Conservation (phyloP, 2,797 vertebrate genomes). For the Argya squamiceps region DNA sequence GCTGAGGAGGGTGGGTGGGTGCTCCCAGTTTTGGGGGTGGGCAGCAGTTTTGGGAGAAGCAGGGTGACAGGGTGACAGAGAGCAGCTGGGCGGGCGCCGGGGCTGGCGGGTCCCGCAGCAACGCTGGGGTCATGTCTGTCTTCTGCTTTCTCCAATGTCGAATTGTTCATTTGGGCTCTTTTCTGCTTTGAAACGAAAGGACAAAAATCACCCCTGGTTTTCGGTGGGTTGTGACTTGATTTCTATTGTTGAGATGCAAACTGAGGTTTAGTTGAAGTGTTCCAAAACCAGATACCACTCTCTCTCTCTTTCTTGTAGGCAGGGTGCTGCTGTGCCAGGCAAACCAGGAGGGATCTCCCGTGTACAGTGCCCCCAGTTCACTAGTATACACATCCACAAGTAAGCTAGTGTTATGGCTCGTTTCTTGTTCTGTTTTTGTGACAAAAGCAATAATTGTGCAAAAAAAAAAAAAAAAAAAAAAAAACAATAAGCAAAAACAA, state of each 20-base stretch:
- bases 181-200: background rate
- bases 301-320: conserved; percentile 80
- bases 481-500: no score
- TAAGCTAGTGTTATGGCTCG: conserved; percentile 73
- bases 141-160: background rate
- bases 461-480: no score
- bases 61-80: background rate
- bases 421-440: conserved; percentile 71
- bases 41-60: no score
- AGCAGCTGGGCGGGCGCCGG: background rate
- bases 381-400: conserved; percentile 85
- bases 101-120: rapidly evolving
- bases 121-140: background rate
- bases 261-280: conserved; percentile 44
- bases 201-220: background rate
- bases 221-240: background rate
- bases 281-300: conserved; percentile 71
- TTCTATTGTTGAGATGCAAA: conserved; percentile 15
- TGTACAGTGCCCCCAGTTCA: conserved; percentile 84
- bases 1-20: background rate
- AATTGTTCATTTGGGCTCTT: background rate
- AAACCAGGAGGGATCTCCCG: conserved; percentile 83
- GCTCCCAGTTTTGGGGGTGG: rapidly evolving
- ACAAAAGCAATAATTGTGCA: no score
- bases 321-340: conserved; percentile 84